Percentiles rank a stretch among this genome's conserved stretches.
phyloP scores from a whole-genome alignment of 2,113 vertebrate species.

The Pterocles orientalis region DNA sequence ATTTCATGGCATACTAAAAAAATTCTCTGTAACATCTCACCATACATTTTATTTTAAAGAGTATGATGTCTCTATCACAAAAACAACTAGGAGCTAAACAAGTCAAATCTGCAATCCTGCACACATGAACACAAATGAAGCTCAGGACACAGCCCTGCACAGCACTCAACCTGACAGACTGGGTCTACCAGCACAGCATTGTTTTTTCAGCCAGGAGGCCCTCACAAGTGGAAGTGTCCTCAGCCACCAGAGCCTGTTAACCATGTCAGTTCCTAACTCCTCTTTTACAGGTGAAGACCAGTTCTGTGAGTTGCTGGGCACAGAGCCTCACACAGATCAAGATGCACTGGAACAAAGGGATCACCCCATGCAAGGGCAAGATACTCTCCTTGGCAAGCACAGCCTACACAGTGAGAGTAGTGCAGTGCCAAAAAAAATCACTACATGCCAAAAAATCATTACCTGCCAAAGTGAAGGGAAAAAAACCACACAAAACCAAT shows the following conservation, averaged over 20 bases:
- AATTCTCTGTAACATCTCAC: neutral
- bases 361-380: neutral
- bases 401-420: neutral
- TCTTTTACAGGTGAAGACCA: neutral
- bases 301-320: neutral
- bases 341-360: neutral
- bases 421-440: neutral
- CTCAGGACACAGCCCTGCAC: neutral
- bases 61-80: neutral
- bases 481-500: neutral
- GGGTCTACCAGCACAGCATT: neutral
- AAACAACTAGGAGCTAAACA: neutral
- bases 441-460: neutral
- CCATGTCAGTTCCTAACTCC: neutral
- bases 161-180: neutral
- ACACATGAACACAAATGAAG: neutral
- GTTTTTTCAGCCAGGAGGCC: neutral
- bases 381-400: neutral
- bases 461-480: neutral
- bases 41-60: neutral
- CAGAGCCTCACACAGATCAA: neutral
- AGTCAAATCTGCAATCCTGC: neutral
- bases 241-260: neutral
- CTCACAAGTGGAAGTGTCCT: neutral
- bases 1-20: neutral